Base-by-base conservation (phyloP, 2,888 invertebrate species). In the Exephanes ischioxanthus region DNA sequence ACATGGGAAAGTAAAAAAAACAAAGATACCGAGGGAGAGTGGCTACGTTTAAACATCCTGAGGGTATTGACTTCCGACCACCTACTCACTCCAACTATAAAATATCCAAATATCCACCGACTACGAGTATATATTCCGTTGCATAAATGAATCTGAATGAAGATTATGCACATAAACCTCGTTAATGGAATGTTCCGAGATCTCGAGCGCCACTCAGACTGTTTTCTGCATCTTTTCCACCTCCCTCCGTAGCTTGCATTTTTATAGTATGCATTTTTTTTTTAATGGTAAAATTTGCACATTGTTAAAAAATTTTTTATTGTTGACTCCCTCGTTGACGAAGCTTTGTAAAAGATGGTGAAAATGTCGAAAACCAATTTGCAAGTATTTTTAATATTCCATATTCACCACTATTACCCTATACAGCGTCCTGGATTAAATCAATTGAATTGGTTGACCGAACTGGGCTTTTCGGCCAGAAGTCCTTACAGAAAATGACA, bases 91-190 rank as follows among this genome's bases (percentile, higher is more conserved):
- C 48, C 41, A 72, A 72, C 51, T 78, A 55, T 77, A 19, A 75
- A 80, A 55, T 68, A 80, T 68, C 68, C 45, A 58, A 70, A 80
- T 37, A 37, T 71, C 45, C 82, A 66, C 71, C 63, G 41, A 16
- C 51, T 45, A 2, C 41, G 41, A 41, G 41, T 71, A 45, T 45
- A 48, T 72, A 37, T 30, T 63, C 51, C 37, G 4, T 71, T 58
- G 11, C 63, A 19, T 53, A 68, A 37, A 71, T 76, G 53, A 70
- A 76, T 66, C 67, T 51, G 5, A 19, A 30, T 45, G 55, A 30
- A 16, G 30, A 58, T 14, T 41, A 48, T 45, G 14, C 4, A 48
- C 6, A 48, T 68, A 45, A 19, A 45, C 11, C 30, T 45, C 26
- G 11, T 55, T 58, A 70, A 78, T 33, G 45, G 70, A n/a, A 45